Percentiles rank a stretch among this genome's conserved stretches.
Evolutionary conservation across 1,140 invertebrate genomes (phyloP).

Genomic region (Macrocentrus cingulum): DNA sequence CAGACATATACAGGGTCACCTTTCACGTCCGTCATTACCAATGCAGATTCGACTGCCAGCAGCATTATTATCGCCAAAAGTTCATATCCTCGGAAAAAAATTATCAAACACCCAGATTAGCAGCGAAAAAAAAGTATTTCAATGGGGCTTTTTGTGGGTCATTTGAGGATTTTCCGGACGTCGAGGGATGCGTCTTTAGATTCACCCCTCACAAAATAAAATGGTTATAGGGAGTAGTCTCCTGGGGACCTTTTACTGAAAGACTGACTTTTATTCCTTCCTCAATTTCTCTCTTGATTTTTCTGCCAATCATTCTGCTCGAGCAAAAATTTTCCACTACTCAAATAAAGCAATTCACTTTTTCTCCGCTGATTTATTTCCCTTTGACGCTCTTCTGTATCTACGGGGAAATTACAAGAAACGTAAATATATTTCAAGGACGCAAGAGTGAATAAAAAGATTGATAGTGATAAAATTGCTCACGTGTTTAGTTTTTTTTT

Average conservation of each 20-base stretch:
- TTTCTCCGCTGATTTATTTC: too few relatives aligned
- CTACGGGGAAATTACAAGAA: too few relatives aligned
- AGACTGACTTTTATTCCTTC: too few relatives aligned
- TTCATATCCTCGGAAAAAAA: slow-evolving; percentile 31
- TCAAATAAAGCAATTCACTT: background rate
- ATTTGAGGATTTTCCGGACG: slow-evolving; percentile 23
- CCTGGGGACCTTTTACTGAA: background rate
- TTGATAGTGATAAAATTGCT: too few relatives aligned
- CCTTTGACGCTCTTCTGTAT: too few relatives aligned
- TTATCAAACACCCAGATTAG: slow-evolving; percentile 3
- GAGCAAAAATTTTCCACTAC: slow-evolving; percentile 20
- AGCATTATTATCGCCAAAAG: too few relatives aligned
- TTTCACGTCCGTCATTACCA: slow-evolving; percentile 49
- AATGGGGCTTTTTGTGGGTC: slow-evolving; percentile 23
- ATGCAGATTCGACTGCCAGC: slow-evolving; percentile 45
- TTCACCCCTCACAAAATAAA: background rate
- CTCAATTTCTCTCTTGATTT: background rate
- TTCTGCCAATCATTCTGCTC: slow-evolving; percentile 6
- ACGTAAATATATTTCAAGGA: too few relatives aligned
- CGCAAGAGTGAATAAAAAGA: too few relatives aligned
- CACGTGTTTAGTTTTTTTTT: too few relatives aligned
- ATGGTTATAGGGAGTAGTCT: background rate
- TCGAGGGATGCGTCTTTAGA: slow-evolving; percentile 10
- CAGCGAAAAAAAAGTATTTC: too few relatives aligned
- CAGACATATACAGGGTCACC: slow-evolving; percentile 50